These are phyloP conservation scores for Smithornis capensis DNA, from an alignment of 2,113 vertebrate genomes.

Conservation along the genomic window DNA sequence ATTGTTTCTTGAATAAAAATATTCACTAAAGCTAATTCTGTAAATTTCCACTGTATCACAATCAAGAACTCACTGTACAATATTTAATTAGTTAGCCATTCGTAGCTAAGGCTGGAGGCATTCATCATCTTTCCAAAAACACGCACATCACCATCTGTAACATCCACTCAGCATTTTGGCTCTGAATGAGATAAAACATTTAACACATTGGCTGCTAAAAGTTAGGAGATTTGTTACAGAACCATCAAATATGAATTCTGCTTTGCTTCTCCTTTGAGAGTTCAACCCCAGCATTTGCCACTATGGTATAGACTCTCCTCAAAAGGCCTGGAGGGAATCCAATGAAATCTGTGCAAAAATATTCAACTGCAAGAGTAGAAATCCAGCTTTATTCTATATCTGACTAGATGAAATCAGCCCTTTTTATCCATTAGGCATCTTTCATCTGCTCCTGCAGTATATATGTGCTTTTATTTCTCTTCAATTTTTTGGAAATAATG, in stretches of 20 bases:
- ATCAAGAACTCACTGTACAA: neutral
- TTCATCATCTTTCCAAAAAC: constrained; percentile 30
- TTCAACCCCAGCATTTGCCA: neutral
- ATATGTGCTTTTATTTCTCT: neutral
- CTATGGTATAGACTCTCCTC: neutral
- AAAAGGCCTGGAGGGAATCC: neutral
- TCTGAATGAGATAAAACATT: constrained; percentile 26
- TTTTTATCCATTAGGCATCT: neutral
- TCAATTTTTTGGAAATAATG: neutral
- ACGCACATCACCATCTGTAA: constrained; percentile 39
- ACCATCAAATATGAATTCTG: neutral
- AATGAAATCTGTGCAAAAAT: neutral
- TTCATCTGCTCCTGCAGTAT: neutral
- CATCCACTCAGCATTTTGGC: constrained; percentile 19
- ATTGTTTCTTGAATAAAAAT: neutral
- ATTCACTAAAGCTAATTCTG: neutral
- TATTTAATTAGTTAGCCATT: constrained; percentile 50
- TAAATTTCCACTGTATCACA: constrained; percentile 12
- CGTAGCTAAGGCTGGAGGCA: constrained; percentile 30
- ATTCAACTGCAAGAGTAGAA: neutral
- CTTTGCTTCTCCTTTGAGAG: neutral
- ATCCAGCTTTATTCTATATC: neutral
- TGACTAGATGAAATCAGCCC: neutral
- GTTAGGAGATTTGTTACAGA: neutral
- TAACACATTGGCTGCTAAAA: constrained; percentile 19